These are phyloP conservation scores for Chromoteleia sp. DNA, from an alignment of 2,888 invertebrate species.

Conservation along the genomic window DNA sequence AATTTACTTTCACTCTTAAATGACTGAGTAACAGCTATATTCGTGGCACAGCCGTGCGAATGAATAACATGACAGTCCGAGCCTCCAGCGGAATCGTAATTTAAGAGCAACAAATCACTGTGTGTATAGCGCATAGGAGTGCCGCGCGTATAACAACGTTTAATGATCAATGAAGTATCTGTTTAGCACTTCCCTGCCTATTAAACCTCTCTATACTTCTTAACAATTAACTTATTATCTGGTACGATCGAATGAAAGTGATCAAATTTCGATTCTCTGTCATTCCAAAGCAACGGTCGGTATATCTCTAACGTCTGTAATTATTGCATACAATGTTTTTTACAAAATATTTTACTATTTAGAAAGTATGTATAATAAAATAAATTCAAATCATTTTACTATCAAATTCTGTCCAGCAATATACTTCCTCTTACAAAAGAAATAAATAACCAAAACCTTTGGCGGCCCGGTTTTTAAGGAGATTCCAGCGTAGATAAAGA, in stretches of 20 bases:
- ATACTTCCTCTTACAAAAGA: no score
- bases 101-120: constrained; percentile 64
- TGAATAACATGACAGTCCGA: constrained; percentile 59
- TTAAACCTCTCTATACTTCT: constrained; percentile 37
- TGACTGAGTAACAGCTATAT: constrained; percentile 59
- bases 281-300: no score
- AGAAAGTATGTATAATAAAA: no score
- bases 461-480: no score
- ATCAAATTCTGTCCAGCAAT: no score
- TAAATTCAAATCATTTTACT: no score
- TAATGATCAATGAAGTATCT: constrained; percentile 65
- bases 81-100: constrained; percentile 59
- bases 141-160: constrained; percentile 60
- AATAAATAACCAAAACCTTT: no score
- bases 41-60: constrained; percentile 39
- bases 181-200: constrained; percentile 58
- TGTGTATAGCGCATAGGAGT: constrained; percentile 59
- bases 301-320: no score
- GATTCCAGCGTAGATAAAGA: no score
- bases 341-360: no score
- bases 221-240: constrained; percentile 50
- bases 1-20: constrained; percentile 55
- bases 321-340: no score
- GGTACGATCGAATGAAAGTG: neutral
- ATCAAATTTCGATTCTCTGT: no score